phyloP scores from a whole-genome alignment of 2,888 invertebrate genomes.

The Miltochrista miniata region DNA sequence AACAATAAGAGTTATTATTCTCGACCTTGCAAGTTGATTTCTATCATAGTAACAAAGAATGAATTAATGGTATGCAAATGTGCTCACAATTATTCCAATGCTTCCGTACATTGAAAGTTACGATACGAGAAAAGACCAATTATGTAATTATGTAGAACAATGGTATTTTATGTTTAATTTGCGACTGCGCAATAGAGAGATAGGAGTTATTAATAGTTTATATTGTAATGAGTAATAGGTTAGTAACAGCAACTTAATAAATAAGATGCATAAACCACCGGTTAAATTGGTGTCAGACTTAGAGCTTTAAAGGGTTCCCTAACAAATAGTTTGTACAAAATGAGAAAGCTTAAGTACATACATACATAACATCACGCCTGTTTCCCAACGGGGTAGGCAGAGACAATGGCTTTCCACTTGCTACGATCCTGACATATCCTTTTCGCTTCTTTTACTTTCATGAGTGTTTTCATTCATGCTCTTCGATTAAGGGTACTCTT shows the following conservation, averaged over 20 bases:
- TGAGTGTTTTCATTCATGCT: no score
- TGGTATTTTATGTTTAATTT: slow-evolving; percentile 39
- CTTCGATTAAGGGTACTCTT: no score
- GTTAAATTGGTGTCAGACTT: no score
- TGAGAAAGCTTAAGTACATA: no score
- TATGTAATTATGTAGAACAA: slow-evolving; percentile 63
- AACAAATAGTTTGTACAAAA: no score
- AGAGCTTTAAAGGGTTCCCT: no score
- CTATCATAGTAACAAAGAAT: slow-evolving; percentile 70
- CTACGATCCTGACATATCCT: no score
- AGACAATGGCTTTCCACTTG: no score
- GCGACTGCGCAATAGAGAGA: slow-evolving; percentile 17
- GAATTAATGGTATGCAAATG: slow-evolving; percentile 76
- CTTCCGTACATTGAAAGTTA: slow-evolving; percentile 78
- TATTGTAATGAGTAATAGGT: background rate
- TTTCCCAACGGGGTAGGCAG: no score
- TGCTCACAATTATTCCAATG: slow-evolving; percentile 48
- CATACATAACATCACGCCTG: no score
- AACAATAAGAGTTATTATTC: slow-evolving; percentile 67
- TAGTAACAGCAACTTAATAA: background rate
- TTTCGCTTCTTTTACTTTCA: no score
- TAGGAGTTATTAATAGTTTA: slow-evolving; percentile 5
- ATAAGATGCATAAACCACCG: no score
- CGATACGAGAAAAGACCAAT: slow-evolving; percentile 64
- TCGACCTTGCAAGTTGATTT: slow-evolving; percentile 69